A percentile compares a stretch with the other conserved stretches of the same genome.
Conservation (phyloP, 1,140 invertebrate genomes). For the Pachypeltis micranthus region DNA sequence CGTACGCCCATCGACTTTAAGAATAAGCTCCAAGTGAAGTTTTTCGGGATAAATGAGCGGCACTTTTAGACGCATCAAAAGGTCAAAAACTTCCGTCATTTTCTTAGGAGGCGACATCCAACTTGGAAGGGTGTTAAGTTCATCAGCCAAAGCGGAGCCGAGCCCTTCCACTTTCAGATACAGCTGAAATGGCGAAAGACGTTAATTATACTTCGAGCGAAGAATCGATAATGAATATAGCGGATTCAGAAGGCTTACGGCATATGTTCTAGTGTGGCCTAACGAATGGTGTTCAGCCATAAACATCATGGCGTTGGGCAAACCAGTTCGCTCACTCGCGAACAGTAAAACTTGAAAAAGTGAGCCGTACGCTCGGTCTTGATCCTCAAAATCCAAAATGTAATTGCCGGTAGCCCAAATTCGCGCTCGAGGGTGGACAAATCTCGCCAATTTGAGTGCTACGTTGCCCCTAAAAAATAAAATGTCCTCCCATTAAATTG, state of each 20-base stretch:
- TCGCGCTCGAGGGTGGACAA: constrained; percentile 38
- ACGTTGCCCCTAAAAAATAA: constrained; percentile 37
- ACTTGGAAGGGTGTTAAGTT: constrained; percentile 32
- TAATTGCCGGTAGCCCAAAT: constrained; percentile 50
- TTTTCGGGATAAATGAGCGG: constrained; percentile 36
- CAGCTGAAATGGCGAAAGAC: constrained; percentile 33
- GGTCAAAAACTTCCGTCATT: constrained; percentile 37
- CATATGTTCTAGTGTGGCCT: constrained; percentile 41
- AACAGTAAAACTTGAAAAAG: constrained; percentile 45
- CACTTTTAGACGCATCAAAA: constrained; percentile 40
- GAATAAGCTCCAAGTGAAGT: constrained; percentile 44
- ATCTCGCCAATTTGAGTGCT: constrained; percentile 45
- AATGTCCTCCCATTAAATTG: not conserved
- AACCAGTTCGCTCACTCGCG: constrained; percentile 45
- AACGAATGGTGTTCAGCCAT: constrained; percentile 46
- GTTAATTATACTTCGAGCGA: constrained; percentile 7
- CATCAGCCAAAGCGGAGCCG: constrained; percentile 28
- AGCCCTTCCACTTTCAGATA: constrained; percentile 45
- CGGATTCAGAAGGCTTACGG: constrained; percentile 34
- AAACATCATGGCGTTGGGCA: constrained; percentile 45
- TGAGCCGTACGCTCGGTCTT: constrained; percentile 44
- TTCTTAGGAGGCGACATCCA: constrained; percentile 35
- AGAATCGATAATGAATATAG: not conserved
- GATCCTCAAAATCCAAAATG: constrained; percentile 48
- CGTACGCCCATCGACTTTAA: constrained; percentile 44